Evolutionary conservation across 2,797 vertebrate species (phyloP), one percentile per base, ranked within the genome.

Genomic region (Melopsittacus undulatus): DNA sequence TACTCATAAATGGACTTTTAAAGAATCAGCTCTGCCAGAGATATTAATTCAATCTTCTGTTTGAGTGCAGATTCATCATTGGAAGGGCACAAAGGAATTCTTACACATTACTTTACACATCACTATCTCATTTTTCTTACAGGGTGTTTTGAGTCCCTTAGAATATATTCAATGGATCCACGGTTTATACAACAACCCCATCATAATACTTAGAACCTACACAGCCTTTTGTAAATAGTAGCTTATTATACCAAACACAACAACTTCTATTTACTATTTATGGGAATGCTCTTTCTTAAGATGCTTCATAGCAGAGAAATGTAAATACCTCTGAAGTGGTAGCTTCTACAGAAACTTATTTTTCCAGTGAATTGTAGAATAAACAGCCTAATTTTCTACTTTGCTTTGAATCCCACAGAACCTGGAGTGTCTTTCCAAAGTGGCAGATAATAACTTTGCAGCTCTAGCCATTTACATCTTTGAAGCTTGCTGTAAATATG

Each of bases 291-390:
- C 23, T 81, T 95, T 87, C 90, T 96, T 52, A 89, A 92, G 83
- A 90, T 61, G 62, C 57, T 90, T 96, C 86, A 48, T 36, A 72
- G 86, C 56, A 80, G 74, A 90, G 86, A 76, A 89, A 92, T 34
- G 72, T 96, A 95, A 96, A 96, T 92, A 95, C 46, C 68, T 89
- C 72, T 89, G 57, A 95, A 93, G 69, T 90, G 75, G 85, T 46
- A 87, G 93, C 96, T 97, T 95, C 96, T 95, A 78, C 92, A 96
- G 93, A 94, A 90, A 95, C 94, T 96, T 94, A 54, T 82, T 96
- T 95, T 92, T 83, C 86, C 64, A 87, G 48, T 72, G 70, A 92
- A 94, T 24, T 89, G 78, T 56, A 72, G 88, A 92, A 94, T 76
- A 95, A 96, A 96, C 66, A 95, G 42, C 49, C 57, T 83, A 48